Base-by-base conservation (phyloP, 30 jellyfish, hydroid and myxozoan species). In the Mastigias papua region DNA sequence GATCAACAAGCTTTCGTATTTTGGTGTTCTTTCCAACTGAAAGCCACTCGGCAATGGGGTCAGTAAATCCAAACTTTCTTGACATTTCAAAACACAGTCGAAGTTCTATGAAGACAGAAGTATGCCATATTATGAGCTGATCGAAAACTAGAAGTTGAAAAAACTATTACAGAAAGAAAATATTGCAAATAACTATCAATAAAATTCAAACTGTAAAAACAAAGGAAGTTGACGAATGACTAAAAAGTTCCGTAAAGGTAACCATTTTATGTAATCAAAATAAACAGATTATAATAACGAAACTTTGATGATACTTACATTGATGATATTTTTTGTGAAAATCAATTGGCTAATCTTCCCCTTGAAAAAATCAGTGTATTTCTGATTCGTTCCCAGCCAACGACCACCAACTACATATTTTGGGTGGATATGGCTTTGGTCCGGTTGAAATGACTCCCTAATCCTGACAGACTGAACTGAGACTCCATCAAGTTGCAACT, bases 351-450 rank as follows among this genome's bases (percentile, higher is more conserved):
- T 93, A 61, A 93, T 35, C 49, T 88, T 77, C 11, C 98, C 98
- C 34, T 83, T 87, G 78, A 80, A 87, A 61, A 66, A 93, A 73
- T 87, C 94, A 20, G 89, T 84, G 81, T 87, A 93, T 60, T 93
- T 93, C 80, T 73, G 82, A 27, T 42, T 61, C 23, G 92, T 93
- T n/a, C 98, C 98, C 66, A 82, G 90, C 98, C 98, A 93, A 16
- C 97, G 87, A 6, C 97, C 98, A 0, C 98, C 98, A 27, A 93
- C 74, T 32, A 93, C 98, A 75, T 79, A 93, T 60, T 93, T 93
- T 27, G 98, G 98, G 50, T 93, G 98, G 20, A 93, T 93, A 54
- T 93, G 98, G 25, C 69, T 66, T 31, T 87, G 95, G 23, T 90
- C 95, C 6, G 85, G 87, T 16, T 87, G 97, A 7, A 86, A 19